Evolutionary conservation across 2,888 invertebrate species (phyloP), one percentile per base, ranked within the genome.

Genomic region (Silvanus unidentatus): DNA sequence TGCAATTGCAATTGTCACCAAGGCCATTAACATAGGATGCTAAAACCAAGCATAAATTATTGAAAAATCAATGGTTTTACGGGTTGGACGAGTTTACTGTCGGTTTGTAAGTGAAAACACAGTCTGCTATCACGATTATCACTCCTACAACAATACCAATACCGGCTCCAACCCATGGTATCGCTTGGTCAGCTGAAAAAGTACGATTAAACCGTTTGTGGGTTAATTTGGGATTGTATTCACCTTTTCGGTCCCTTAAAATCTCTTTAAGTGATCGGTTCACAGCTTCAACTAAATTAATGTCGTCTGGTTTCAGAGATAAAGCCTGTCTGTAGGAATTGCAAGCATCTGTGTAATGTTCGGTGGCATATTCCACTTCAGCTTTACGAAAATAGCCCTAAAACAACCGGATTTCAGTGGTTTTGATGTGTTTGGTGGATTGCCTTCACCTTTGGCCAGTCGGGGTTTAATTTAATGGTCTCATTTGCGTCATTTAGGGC

Each of bases 371-470:
- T 68, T 86, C 82, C 1, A 86, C 81, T 70, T 86, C 85, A 35
- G 80, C 86, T 61, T 81, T 79, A 16, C 86, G 77, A 65, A 82
- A 85, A 66, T 85, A 84, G 10, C 85, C 86, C 44, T n/a, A n/a
- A n/a, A n/a, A n/a, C n/a, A n/a, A n/a, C n/a, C n/a, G n/a, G n/a
- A n/a, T n/a, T 39, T 10, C 28, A 28, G 10, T 28, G 6, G 28
- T 28, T 10, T 28, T 8, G 28, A 6, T 28, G n/a, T n/a, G n/a
- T n/a, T n/a, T n/a, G n/a, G n/a, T n/a, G n/a, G n/a, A n/a, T n/a
- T 73, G 82, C 87, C 78, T n/a, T n/a, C n/a, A n/a, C n/a, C n/a
- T 88, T 89, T 5, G 86, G 82, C 88, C 88, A 88, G 38, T 80
- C 76, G 12, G 88, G 87, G 65, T 84, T 82, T 43, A 89, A 65